phyloP scores from a whole-genome alignment of 2,113 vertebrate species.

The Sorex fumeus region DNA sequence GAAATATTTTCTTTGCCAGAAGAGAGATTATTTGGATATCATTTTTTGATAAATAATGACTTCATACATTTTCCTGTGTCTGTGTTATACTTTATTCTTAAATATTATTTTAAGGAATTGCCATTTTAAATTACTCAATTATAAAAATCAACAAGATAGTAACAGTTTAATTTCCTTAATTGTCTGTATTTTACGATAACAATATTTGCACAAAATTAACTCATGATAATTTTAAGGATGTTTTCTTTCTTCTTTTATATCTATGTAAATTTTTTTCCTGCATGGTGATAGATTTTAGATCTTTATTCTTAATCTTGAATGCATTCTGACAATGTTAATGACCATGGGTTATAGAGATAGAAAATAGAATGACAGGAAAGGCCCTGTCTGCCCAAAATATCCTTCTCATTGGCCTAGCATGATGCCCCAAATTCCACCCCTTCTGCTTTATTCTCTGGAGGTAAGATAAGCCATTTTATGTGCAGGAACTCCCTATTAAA shows the following conservation, averaged over 20 bases:
- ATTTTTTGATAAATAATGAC: background rate
- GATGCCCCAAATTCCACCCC: constrained; percentile 12
- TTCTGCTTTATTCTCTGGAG: constrained; percentile 45
- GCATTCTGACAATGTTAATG: background rate
- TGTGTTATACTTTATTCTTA: background rate
- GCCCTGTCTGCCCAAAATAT: background rate
- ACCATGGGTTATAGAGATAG: background rate
- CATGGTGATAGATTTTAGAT: background rate
- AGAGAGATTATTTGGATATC: background rate
- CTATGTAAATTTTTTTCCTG: background rate
- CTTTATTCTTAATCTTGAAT: background rate
- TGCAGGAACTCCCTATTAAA: constrained; percentile 69
- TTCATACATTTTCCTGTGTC: background rate
- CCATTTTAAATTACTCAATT: background rate
- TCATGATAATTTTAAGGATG: background rate
- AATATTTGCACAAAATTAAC: constrained; percentile 3
- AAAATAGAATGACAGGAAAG: constrained; percentile 11
- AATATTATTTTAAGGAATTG: background rate
- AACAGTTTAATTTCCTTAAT: background rate
- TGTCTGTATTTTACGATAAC: background rate
- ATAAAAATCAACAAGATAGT: background rate
- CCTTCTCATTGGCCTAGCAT: background rate
- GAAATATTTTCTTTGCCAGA: background rate
- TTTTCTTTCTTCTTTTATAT: background rate
- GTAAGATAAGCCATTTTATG: constrained; percentile 57